These are phyloP conservation scores for Tromatobia lineatoria DNA, from an alignment of 2,888 invertebrate genomes.

Conservation along the genomic window DNA sequence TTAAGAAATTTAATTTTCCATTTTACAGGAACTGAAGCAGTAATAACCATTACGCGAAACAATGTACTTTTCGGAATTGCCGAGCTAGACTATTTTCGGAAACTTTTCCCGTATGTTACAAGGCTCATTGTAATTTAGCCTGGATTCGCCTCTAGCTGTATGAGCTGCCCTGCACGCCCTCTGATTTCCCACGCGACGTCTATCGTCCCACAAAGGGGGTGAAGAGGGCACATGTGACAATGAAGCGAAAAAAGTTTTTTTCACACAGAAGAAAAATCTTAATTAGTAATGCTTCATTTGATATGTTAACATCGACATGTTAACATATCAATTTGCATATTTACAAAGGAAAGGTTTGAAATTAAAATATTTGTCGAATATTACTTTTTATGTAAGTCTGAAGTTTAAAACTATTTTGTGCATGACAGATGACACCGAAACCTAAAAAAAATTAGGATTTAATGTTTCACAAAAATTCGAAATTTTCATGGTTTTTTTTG, in stretches of 20 bases:
- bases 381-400: no score
- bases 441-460: no score
- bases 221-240: background rate
- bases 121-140: constrained; percentile 39
- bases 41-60: background rate
- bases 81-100: background rate
- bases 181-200: constrained; percentile 66
- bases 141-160: constrained; percentile 38
- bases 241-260: constrained; percentile 25
- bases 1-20: background rate
- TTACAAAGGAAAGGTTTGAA: background rate
- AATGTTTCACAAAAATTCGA: no score
- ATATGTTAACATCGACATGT: background rate
- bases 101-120: constrained; percentile 4
- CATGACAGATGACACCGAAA: no score
- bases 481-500: no score
- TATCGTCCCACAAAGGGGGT: constrained; percentile 12
- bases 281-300: background rate
- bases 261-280: background rate
- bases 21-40: background rate
- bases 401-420: no score
- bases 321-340: constrained; percentile 12
- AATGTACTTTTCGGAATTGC: background rate
- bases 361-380: no score
- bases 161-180: constrained; percentile 33